phyloP scores from a whole-genome alignment of 2,797 vertebrate species.

The Coranthus polyacanthus region DNA sequence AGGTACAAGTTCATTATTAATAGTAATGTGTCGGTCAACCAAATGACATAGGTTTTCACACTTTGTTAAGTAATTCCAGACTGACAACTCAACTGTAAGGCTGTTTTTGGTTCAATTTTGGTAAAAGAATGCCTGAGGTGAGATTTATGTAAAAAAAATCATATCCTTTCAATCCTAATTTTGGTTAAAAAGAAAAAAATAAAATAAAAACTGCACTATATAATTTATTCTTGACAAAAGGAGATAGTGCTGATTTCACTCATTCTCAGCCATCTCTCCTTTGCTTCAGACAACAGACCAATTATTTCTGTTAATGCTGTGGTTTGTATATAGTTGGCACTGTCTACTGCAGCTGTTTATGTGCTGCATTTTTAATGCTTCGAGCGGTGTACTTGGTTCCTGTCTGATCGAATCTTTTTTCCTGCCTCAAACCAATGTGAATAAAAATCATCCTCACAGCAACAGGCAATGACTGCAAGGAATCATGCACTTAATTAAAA shows the following conservation, averaged over 20 bases:
- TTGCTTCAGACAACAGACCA: background rate
- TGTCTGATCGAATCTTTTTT: conserved; percentile 26
- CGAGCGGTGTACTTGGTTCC: conserved; percentile 9
- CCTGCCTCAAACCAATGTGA: conserved; percentile 8
- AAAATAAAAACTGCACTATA: no score
- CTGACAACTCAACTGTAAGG: background rate
- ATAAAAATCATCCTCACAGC: conserved; percentile 2
- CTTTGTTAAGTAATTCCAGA: background rate
- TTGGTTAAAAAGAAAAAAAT: no score
- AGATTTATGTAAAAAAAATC: background rate
- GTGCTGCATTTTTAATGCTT: conserved; percentile 27
- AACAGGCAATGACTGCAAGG: no score
- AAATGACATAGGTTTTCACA: background rate
- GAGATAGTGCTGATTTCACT: background rate
- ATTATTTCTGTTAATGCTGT: conserved; percentile 7
- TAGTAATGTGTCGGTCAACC: background rate
- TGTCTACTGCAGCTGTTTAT: conserved; percentile 13
- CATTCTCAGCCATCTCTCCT: background rate
- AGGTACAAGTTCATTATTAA: background rate
- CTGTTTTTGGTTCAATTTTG: background rate
- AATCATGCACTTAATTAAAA: background rate
- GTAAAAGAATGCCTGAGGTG: background rate
- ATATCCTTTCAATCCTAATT: no score
- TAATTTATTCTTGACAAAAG: background rate
- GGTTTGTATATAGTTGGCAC: background rate